Percentiles rank a stretch among this genome's conserved stretches.
Evolutionary conservation across 2,797 vertebrate genomes (phyloP).

Genomic region (Lemur catta): DNA sequence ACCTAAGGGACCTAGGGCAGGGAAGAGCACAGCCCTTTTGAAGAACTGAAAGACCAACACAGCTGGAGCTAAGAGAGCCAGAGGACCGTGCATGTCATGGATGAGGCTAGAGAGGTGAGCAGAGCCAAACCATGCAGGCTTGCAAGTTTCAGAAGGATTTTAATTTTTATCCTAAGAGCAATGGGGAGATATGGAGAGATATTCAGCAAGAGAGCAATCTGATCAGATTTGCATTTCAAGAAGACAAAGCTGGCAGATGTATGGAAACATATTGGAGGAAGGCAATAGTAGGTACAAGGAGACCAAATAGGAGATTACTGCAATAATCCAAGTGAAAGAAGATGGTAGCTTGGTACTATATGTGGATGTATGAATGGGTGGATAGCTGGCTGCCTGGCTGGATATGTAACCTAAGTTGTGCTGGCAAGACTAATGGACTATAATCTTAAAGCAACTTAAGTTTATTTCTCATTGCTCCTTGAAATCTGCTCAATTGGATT

Average conservation of each 20-base stretch:
- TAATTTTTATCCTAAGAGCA: not conserved
- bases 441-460: not conserved
- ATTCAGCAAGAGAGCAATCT: not conserved
- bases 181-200: not conserved
- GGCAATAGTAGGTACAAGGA: not conserved
- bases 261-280: not conserved
- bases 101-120: rapidly evolving
- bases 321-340: not conserved
- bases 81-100: rapidly evolving
- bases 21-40: not conserved
- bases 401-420: not conserved
- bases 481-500: not conserved
- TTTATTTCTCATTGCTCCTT: not conserved
- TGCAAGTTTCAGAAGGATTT: rapidly evolving
- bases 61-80: not conserved
- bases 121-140: not conserved
- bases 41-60: rapidly evolving
- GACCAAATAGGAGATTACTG: not conserved
- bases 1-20: rapidly evolving
- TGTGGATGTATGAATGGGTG: not conserved
- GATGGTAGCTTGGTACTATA: not conserved
- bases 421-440: not conserved
- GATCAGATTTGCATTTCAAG: not conserved
- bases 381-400: not conserved
- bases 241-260: not conserved